Percentiles rank a stretch among this genome's conserved stretches.
Conservation (phyloP, 1,140 invertebrate genomes). For the Eueides isabella region DNA sequence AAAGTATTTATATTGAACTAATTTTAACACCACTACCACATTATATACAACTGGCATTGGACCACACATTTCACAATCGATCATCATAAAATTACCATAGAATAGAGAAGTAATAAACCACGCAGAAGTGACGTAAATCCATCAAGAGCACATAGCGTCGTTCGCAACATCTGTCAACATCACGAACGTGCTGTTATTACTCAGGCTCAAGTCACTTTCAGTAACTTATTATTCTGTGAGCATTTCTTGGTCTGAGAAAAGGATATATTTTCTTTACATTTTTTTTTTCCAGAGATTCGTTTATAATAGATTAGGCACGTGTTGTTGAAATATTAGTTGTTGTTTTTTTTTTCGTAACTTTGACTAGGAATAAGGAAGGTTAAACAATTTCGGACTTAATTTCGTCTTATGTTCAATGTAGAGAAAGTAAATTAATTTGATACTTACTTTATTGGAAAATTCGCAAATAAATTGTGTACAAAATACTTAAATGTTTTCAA, state of each 20-base stretch:
- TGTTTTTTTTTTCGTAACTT: background rate
- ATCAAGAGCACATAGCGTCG: conserved; percentile 5
- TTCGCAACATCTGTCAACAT: conserved; percentile 6
- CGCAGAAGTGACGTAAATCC: conserved; percentile 9
- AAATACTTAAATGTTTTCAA: no score
- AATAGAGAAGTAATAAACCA: background rate
- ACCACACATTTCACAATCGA: background rate
- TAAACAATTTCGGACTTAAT: no score
- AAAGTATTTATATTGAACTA: background rate
- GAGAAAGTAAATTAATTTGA: no score
- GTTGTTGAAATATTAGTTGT: background rate
- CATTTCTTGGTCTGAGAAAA: background rate
- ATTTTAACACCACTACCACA: background rate
- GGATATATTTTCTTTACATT: background rate
- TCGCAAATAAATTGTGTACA: no score
- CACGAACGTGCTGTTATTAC: conserved; percentile 6
- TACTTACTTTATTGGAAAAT: no score
- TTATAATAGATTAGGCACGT: conserved; percentile 2
- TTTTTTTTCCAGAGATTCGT: background rate
- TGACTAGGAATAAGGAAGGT: no score
- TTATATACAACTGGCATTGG: background rate
- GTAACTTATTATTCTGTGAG: conserved; percentile 8
- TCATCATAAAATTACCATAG: background rate
- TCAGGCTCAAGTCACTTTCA: background rate
- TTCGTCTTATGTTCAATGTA: no score